Percentiles rank a stretch among this genome's conserved stretches.
These are phyloP conservation scores for Calonectris borealis DNA, from an alignment of 2,113 vertebrate genomes.

Conservation along the genomic window DNA sequence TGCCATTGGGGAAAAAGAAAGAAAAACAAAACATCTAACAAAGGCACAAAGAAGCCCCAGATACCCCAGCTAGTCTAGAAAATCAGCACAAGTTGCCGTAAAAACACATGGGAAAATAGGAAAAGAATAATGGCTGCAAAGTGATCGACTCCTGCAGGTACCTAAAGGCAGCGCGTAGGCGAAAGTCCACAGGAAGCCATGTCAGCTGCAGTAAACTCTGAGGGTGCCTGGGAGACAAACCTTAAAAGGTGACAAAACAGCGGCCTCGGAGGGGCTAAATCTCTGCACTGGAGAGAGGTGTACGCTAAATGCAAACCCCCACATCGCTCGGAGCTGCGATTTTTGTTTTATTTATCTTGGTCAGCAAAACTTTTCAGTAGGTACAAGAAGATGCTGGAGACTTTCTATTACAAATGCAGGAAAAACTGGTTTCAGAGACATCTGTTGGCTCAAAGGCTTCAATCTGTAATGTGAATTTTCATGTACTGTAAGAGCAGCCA, in stretches of 20 bases:
- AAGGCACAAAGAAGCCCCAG: constrained; percentile 54
- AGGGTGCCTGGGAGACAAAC: constrained; percentile 46
- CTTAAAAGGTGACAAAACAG: constrained; percentile 43
- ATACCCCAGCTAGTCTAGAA: constrained; percentile 49
- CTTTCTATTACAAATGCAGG: background rate
- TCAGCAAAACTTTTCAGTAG: background rate
- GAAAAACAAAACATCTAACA: constrained; percentile 55
- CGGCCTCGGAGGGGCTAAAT: background rate
- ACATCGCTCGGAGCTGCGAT: rapidly evolving
- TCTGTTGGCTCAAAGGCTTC: background rate
- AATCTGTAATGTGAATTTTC: background rate
- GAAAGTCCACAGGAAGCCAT: constrained; percentile 51
- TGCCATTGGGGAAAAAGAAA: constrained; percentile 66
- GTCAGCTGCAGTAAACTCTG: constrained; percentile 22
- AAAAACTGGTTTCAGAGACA: background rate
- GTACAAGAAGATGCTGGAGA: background rate
- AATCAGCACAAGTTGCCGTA: constrained; percentile 47
- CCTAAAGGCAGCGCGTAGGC: background rate
- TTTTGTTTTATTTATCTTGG: background rate
- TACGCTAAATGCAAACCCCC: background rate
- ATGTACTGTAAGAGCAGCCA: background rate
- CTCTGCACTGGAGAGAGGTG: background rate
- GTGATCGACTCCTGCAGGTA: constrained; percentile 28
- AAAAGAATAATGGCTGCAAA: constrained; percentile 44
- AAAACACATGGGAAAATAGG: constrained; percentile 64